phyloP scores from a whole-genome alignment of 2,113 vertebrate genomes.

The Alligator mississippiensis region DNA sequence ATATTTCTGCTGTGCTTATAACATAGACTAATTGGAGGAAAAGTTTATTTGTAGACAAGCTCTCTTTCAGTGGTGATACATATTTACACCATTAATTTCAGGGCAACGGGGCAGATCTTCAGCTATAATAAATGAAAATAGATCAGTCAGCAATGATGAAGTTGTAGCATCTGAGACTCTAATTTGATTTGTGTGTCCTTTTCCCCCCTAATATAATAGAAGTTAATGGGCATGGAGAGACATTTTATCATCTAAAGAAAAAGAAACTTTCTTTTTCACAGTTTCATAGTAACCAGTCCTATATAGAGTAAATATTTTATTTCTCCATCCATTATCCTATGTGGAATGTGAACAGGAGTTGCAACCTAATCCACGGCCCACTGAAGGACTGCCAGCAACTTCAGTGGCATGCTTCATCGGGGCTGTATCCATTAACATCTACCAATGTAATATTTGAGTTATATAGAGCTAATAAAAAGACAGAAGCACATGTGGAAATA shows the following conservation, averaged over 20 bases:
- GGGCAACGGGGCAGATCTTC: not conserved
- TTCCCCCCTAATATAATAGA: not conserved
- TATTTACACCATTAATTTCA: not conserved
- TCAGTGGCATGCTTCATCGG: not conserved
- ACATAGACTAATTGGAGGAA: conserved; percentile 47
- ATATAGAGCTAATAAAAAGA: not conserved
- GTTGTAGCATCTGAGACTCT: not conserved
- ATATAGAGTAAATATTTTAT: not conserved
- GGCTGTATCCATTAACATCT: not conserved
- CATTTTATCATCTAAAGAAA: not conserved
- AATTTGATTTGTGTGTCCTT: not conserved
- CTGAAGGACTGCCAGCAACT: not conserved
- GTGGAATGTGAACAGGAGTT: not conserved
- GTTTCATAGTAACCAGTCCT: not conserved
- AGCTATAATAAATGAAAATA: not conserved
- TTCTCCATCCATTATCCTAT: not conserved
- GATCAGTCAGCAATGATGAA: not conserved
- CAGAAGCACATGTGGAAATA: not conserved
- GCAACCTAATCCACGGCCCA: not conserved
- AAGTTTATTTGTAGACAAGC: conserved; percentile 39
- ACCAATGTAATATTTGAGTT: not conserved
- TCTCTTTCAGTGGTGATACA: fast-evolving
- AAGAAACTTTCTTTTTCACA: not conserved
- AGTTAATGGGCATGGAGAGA: not conserved
- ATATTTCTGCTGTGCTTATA: conserved; percentile 50